Evolutionary conservation across 2,888 invertebrate species (phyloP).

Genomic region (Himalopsyche tibetana): DNA sequence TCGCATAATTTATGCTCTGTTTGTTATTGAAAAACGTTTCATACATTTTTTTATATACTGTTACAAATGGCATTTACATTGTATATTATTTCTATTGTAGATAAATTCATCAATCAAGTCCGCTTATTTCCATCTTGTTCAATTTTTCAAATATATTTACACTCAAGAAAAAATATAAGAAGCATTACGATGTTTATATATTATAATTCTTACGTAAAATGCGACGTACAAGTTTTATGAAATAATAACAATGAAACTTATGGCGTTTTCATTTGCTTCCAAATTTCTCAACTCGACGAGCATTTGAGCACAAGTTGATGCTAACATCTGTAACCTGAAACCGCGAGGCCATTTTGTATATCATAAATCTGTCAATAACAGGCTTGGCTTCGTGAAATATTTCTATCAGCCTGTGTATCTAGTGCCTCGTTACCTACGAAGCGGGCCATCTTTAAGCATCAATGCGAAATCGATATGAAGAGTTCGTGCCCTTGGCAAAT

Average conservation of each 20-base stretch:
- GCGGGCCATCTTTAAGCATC: constrained; percentile 45
- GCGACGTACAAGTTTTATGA: not conserved
- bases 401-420: constrained; percentile 49
- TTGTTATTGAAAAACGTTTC: too few species aligned
- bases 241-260: not conserved
- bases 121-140: too few species aligned
- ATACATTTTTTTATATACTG: too few species aligned
- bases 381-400: constrained; percentile 35
- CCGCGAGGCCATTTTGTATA: constrained; percentile 35
- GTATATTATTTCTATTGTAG: too few species aligned
- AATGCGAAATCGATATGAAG: constrained; percentile 11
- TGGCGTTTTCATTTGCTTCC: not conserved
- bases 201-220: too few species aligned
- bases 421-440: constrained; percentile 42
- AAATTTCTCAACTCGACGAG: not conserved
- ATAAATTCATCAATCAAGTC: too few species aligned
- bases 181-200: too few species aligned
- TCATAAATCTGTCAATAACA: constrained; percentile 58
- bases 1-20: too few species aligned
- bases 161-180: too few species aligned
- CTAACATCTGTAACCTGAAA: constrained; percentile 30
- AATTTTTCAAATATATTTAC: too few species aligned
- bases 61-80: too few species aligned
- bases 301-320: constrained; percentile 20
- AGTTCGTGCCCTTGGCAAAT: not conserved